Base-by-base conservation (phyloP, 1,140 invertebrate genomes). In the Microplitis demolitor region DNA sequence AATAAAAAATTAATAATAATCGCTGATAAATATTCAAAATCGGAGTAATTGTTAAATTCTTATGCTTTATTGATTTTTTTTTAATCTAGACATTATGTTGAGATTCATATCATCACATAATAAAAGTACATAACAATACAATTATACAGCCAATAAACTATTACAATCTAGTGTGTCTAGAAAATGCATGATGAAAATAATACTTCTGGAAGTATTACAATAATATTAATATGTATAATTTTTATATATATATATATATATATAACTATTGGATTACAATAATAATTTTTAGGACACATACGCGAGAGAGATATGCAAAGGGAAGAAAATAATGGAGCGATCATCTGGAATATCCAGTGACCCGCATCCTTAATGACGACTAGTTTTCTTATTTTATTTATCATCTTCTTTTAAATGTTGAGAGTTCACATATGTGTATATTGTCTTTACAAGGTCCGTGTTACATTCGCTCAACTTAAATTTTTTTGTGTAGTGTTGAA, bases 361-460 rank as follows among this genome's bases (percentile, higher is more conserved):
- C 51, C 4, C 53, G 39, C 58, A 14, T 71, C 64, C 64, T 71
- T 71, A 75, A 56, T 75, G 69, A 77, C 56, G 74, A 77, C 76
- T 77, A 75, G 74, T 73, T 75, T 39, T 71, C 62, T 16, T 56
- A 39, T 64, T n/a, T 64, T 51, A 60, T 71, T 71, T 34, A 60
- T 53, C 45, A 66, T 54, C 54, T 56, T 53, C 50, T 62, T 70
- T 45, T 72, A 77, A 74, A 39, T 54, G 64, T 61, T 77, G 68
- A 73, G 71, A 71, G 73, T 73, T 75, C 60, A 73, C 71, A 74
- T 77, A 72, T 66, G 51, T 73, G 56, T 76, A 73, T 77, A 77
- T 77, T 77, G 76, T 77, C 76, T 75, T 77, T 71, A 77, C 73
- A 75, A 74, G 74, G 71, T 74, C 74, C 73, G 56, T 74, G 72